phyloP scores from a whole-genome alignment of 2,797 vertebrate species.

The Propithecus perrieri region DNA sequence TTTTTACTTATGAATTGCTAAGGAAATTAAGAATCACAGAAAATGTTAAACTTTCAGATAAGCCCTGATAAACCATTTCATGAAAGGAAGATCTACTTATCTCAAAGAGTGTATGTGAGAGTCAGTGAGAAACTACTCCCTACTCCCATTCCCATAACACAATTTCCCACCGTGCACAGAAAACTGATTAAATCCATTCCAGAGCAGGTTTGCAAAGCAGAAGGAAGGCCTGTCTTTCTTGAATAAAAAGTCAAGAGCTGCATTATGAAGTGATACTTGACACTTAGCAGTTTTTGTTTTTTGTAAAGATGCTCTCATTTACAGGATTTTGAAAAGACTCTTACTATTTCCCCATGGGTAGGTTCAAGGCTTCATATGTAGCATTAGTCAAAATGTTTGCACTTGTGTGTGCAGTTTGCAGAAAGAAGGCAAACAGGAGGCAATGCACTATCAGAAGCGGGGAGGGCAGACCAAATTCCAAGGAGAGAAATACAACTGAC shows the following conservation, averaged over 20 bases:
- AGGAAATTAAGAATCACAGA: conserved; percentile 13
- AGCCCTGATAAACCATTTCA: not conserved
- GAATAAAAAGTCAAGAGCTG: conserved; percentile 47
- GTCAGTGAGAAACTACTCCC: not conserved
- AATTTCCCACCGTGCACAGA: not conserved
- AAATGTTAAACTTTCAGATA: not conserved
- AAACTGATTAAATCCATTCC: conserved; percentile 29
- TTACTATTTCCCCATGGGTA: conserved; percentile 45
- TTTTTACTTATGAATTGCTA: not conserved
- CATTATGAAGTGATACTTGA: conserved; percentile 65
- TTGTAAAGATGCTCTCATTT: conserved; percentile 63
- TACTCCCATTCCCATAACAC: not conserved
- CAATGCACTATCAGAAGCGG: not conserved
- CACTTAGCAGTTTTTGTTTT: conserved; percentile 57
- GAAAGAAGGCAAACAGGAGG: conserved; percentile 51
- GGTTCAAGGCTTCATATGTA: conserved; percentile 28
- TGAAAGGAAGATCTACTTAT: conserved; percentile 16
- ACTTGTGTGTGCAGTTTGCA: not conserved
- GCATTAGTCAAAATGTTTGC: conserved; percentile 58
- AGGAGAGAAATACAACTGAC: not conserved
- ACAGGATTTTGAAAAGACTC: conserved; percentile 53
- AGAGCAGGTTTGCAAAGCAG: conserved; percentile 19
- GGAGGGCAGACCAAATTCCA: not conserved
- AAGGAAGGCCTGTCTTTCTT: conserved; percentile 32
- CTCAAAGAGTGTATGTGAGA: not conserved